Conservation (phyloP, 2,888 invertebrate species). For the Callimorpha dominula region DNA sequence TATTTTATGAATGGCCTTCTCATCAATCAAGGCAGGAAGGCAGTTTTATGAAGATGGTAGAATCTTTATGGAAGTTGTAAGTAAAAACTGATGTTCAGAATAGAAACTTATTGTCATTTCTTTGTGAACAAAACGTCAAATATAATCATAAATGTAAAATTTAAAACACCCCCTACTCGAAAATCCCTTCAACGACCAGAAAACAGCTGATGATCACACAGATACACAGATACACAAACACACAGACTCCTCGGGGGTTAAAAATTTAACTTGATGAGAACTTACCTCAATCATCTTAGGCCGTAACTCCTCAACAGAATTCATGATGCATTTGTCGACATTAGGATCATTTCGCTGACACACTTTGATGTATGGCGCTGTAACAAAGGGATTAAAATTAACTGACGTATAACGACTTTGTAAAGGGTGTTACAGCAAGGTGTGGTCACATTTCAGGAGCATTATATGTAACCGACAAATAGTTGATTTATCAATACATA, state of each 20-base stretch:
- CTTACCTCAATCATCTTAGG: conserved; percentile 85
- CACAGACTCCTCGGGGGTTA: background rate
- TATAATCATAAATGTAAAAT: background rate
- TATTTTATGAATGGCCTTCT: too few relatives aligned
- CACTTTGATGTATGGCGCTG: conserved; percentile 89
- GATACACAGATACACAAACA: too few relatives aligned
- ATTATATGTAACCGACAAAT: too few relatives aligned
- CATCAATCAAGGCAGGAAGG: too few relatives aligned
- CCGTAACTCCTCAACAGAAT: conserved; percentile 87
- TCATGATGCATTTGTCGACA: conserved; percentile 88
- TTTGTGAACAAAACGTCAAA: background rate
- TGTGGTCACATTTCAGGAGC: too few relatives aligned
- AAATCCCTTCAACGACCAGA: too few relatives aligned
- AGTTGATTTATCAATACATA: too few relatives aligned
- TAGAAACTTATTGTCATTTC: background rate
- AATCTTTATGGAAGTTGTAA: background rate
- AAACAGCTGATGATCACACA: too few relatives aligned
- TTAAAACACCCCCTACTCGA: too few relatives aligned
- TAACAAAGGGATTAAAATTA: conserved; percentile 51
- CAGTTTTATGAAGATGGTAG: too few relatives aligned
- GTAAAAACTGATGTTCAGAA: background rate
- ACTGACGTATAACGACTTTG: too few relatives aligned
- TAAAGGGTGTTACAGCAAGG: too few relatives aligned
- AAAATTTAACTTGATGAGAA: background rate
- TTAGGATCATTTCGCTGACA: conserved; percentile 88